Base-by-base conservation (phyloP, 2,797 vertebrate species). In the Chelon auratus region DNA sequence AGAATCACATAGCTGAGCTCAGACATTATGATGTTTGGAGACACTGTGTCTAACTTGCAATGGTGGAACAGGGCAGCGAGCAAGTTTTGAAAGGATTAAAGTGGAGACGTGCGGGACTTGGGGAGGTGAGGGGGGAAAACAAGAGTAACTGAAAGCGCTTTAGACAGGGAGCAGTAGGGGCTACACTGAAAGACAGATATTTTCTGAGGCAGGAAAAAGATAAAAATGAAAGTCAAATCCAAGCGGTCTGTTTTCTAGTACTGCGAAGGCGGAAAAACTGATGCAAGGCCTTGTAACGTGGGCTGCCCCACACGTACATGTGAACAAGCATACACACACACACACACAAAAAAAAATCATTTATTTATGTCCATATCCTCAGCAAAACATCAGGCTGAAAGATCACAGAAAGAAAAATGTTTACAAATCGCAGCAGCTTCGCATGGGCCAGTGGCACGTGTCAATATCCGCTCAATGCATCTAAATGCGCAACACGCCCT, bases 281-380 rank as follows among this genome's bases (percentile, higher is more conserved):
- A 91, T 86, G 89, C 89, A 92, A 91, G 80, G 56, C 71, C 52
- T 43, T 87, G 89, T 72, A 91, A 90, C 22, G 13, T 58, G 50
- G 37, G 18, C 36, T n/a, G 68, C 15, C 45, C 48, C 36, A 62
- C 26, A 60, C 22, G 45, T 12, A 56, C 62, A 69, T 30, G 22
- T 43, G 58, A 14, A 5, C 57, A 58, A 54, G 77, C 45, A 33
- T 51, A 62, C 64, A 47, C 55, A 69, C 24, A 43, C n/a, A 62
- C 64, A 47, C 55, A 22, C 22, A 22, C 1, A 22, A 26, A 26
- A 26, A 43, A 15, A 24, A 54, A 57, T 77, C 9, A 61, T 83
- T 70, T 72, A 86, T 84, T 80, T 60, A 62, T 61, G 61, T 75
- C 51, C 53, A 55, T 58, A 62, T 63, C 68, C 68, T 74, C 4